Evolutionary conservation across 2,113 vertebrate genomes (phyloP).

Genomic region (Hemicordylus capensis): DNA sequence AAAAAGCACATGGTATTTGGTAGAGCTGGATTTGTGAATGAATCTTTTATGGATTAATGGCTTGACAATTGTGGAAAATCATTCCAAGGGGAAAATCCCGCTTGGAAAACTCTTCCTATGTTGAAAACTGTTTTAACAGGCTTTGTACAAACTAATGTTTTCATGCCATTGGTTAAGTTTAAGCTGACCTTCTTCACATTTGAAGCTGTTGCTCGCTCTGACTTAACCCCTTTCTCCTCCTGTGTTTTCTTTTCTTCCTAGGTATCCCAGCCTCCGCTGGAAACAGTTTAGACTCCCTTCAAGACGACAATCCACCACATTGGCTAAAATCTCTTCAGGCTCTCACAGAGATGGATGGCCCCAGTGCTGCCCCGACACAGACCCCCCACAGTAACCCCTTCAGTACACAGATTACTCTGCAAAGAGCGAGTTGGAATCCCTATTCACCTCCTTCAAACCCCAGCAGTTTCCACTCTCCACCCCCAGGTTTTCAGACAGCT

Average conservation of each 20-base stretch:
- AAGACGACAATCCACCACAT: constrained; percentile 99
- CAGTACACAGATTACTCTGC: constrained; percentile 93
- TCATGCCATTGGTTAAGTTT: constrained; percentile 56
- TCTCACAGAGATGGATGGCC: constrained; percentile 98
- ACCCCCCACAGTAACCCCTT: constrained; percentile 86
- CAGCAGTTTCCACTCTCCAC: constrained; percentile 94
- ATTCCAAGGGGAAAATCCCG: constrained; percentile 22
- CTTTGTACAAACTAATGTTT: constrained; percentile 58
- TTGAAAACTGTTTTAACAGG: constrained; percentile 37
- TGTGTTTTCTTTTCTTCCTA: constrained; percentile 66
- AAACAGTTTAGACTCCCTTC: constrained; percentile 97
- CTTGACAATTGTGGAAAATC: constrained; percentile 14
- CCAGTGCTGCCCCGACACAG: constrained; percentile 83
- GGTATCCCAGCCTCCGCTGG: constrained; percentile 94
- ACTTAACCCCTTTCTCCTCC: constrained; percentile 61
- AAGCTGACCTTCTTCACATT: constrained; percentile 48
- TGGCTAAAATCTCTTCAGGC: constrained; percentile 99
- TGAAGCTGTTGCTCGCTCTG: constrained; percentile 37
- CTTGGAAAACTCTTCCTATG: constrained; percentile 33
- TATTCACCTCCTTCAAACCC: constrained; percentile 91
- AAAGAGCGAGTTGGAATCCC: constrained; percentile 97
- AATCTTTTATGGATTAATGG: constrained; percentile 24
- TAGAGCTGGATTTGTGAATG: constrained; percentile 24
- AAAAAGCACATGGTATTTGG: constrained; percentile 41
- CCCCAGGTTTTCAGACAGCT: constrained; percentile 97